A percentile compares a stretch with the other conserved stretches of the same genome.
Evolutionary conservation across 1,140 invertebrate genomes (phyloP).

Genomic region (Nylanderia fulva): DNA sequence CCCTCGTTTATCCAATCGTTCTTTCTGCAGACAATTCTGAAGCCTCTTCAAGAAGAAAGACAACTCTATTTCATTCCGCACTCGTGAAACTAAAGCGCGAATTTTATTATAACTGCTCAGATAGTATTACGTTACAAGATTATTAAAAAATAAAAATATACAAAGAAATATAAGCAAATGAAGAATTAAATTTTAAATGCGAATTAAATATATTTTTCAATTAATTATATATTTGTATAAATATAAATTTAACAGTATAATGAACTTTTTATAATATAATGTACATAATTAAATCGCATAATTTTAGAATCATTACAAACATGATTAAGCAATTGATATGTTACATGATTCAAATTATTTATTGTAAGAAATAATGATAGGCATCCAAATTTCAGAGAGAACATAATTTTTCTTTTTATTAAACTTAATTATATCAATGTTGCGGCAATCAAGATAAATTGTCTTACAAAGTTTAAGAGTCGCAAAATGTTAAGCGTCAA

Average conservation of each 20-base stretch:
- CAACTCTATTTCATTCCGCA: background rate
- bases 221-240: too few species aligned
- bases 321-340: background rate
- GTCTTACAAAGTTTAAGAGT: conserved; percentile 50
- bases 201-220: background rate
- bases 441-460: conserved; percentile 43
- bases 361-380: too few species aligned
- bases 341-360: background rate
- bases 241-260: background rate
- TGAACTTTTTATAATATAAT: background rate
- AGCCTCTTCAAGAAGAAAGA: background rate
- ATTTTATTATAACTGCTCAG: background rate
- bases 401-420: background rate
- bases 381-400: background rate
- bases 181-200: background rate
- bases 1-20: conserved; percentile 49
- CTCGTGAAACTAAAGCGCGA: background rate
- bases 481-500: conserved; percentile 66
- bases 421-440: conserved; percentile 58
- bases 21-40: background rate
- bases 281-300: background rate
- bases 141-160: background rate
- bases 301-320: conserved; percentile 9
- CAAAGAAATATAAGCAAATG: too few species aligned
- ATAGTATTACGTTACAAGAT: background rate